Evolutionary conservation across 2,113 vertebrate species (phyloP), one percentile per base, ranked within the genome.

Genomic region (Polypterus bichir): DNA sequence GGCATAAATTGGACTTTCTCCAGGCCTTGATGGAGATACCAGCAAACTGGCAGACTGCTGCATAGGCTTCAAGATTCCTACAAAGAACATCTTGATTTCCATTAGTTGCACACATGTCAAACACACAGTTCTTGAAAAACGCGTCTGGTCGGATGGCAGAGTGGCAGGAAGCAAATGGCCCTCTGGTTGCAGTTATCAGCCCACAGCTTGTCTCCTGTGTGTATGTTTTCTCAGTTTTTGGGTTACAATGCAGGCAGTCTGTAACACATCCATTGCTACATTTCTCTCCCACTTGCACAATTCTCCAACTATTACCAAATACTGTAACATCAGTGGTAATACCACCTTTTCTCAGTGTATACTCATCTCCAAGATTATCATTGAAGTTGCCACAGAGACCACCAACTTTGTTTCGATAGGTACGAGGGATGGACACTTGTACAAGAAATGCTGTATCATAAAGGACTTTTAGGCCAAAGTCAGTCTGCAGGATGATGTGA

Each of bases 341-440:
- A 8, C 46, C 53, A 3, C 60, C 65, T 59, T 11, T 51, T 46
- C 60, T 49, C 49, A 66, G 8, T 27, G 55, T 46, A 47, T 59
- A 59, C 45, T 68, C 66, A 54, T 68, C 66, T 1, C 4, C 4
- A 3, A 2, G 59, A 44, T 10, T 11, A 5, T 49, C 45, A 53
- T 68, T 65, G 66, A 64, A 65, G 46, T 68, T 68, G 46, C 66
- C 73, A 5, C 73, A 74, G 5, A 74, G 68, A 5, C 73, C 73
- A 3, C 66, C 60, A 8, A 72, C 27, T 4, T 27, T 53, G 1
- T 57, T 65, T 4, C 48, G 44, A 3, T 72, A 74, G 27, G 59
- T 57, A 2, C 62, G 64, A 5, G 73, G 70, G 1, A 66, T 63
- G 1, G 47, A 65, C 3, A 72, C 61, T 0, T 46, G 55, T 5